phyloP scores from a whole-genome alignment of 2,797 vertebrate genomes.

The Argyrosomus regius region DNA sequence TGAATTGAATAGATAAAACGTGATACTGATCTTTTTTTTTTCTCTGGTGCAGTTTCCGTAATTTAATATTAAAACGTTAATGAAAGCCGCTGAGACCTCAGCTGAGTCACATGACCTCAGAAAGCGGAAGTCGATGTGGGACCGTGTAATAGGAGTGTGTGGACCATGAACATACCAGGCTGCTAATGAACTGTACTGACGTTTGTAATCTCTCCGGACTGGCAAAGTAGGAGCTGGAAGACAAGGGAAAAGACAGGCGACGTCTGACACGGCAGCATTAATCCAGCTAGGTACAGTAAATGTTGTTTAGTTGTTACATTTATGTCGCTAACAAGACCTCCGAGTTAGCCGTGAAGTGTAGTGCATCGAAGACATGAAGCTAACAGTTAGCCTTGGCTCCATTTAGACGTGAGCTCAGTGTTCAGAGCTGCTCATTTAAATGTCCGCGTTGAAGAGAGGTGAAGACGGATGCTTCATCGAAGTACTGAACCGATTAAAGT shows the following conservation, averaged over 20 bases:
- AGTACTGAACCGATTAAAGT: no score
- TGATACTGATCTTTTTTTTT: no score
- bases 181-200: background rate
- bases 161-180: background rate
- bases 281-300: conserved; percentile 15
- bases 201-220: background rate
- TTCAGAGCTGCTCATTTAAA: rapidly evolving
- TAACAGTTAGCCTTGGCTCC: conserved; percentile 2
- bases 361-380: background rate
- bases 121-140: conserved; percentile 27
- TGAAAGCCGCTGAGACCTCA: background rate
- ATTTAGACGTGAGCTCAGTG: background rate
- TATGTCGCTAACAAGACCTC: background rate
- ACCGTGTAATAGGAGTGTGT: background rate
- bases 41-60: background rate
- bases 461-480: no score
- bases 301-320: background rate
- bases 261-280: background rate
- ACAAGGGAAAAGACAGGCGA: background rate
- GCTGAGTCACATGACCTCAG: conserved; percentile 23
- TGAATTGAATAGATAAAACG: no score
- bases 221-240: conserved; percentile 25
- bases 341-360: background rate
- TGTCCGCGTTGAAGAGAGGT: background rate
- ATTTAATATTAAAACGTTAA: background rate